Base-by-base conservation (phyloP, 2,888 invertebrate species). In the Nycteola revayana region DNA sequence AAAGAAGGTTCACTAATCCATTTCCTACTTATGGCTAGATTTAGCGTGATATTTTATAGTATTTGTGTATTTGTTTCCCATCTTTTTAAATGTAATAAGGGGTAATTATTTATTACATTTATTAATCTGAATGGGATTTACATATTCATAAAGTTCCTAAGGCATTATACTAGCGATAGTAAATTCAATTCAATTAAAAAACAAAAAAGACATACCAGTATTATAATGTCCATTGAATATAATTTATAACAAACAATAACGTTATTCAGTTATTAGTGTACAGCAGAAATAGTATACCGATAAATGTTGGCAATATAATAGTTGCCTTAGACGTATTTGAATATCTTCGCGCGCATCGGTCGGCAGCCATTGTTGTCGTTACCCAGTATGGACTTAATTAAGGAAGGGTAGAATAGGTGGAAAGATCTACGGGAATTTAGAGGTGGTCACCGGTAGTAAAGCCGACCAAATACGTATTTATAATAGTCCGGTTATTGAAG, bases 311-410 rank as follows among this genome's bases (percentile, higher is more conserved):
- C 75, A 74, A 76, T 79, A 80, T 84, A 82, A 80, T 81, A 78
- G 74, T 67, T 60, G 79, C 79, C 75, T 80, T 79, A 81, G 82
- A 87, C 81, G 75, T 87, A 86, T 87, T 88, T 86, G 86, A 88
- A 88, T 88, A 88, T 88, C 87, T 84, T 75, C 70, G 72, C 64
- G 76, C 71, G 76, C 82, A 86, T 86, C 87, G 84, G 71, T 66
- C 66, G 66, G 57, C 66, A 51, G 70, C 81, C 77, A 85, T 88
- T 87, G 87, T 88, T 84, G 78, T 75, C 71, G 62, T 48, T 59
- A 61, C 86, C 86, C 71, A 80, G 85, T 85, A 87, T 87, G 88
- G 88, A 87, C 86, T 88, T 88, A 88, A 88, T 88, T 88, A 86
- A 85, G 75, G 72, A 71, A 67, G 73, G 71, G 77, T 73, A 51